These are phyloP conservation scores for Alauda arvensis DNA, from an alignment of 2,797 vertebrate genomes.

Conservation along the genomic window DNA sequence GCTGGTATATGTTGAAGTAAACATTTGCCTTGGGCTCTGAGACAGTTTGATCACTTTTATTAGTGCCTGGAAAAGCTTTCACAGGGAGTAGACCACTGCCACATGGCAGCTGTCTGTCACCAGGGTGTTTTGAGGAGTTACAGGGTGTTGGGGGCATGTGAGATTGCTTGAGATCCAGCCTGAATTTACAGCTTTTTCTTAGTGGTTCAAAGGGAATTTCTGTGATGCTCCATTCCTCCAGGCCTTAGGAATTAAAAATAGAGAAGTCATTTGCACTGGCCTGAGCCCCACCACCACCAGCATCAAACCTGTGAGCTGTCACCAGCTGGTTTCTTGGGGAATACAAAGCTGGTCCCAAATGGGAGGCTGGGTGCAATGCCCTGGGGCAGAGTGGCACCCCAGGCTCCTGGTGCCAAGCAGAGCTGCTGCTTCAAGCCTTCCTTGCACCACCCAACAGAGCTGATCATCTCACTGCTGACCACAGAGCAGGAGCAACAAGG, in stretches of 20 bases:
- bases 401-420: neutral
- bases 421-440: neutral
- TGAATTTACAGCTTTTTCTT: neutral
- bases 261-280: neutral
- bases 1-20: neutral
- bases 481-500: neutral
- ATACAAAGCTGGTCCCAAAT: neutral
- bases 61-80: neutral
- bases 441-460: neutral
- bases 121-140: neutral
- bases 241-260: neutral
- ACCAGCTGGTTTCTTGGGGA: neutral
- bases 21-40: neutral
- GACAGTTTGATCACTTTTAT: neutral
- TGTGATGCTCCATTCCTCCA: neutral
- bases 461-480: neutral
- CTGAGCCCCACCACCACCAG: neutral
- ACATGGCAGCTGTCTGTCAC: neutral
- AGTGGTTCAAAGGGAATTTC: neutral
- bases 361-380: rapidly evolving
- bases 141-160: neutral
- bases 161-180: neutral
- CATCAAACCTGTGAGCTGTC: neutral
- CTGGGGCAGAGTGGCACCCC: neutral
- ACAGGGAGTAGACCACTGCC: neutral